A percentile compares a stretch with the other conserved stretches of the same genome.
Conservation (phyloP, 2,888 invertebrate genomes). For the Agrotis segetum region DNA sequence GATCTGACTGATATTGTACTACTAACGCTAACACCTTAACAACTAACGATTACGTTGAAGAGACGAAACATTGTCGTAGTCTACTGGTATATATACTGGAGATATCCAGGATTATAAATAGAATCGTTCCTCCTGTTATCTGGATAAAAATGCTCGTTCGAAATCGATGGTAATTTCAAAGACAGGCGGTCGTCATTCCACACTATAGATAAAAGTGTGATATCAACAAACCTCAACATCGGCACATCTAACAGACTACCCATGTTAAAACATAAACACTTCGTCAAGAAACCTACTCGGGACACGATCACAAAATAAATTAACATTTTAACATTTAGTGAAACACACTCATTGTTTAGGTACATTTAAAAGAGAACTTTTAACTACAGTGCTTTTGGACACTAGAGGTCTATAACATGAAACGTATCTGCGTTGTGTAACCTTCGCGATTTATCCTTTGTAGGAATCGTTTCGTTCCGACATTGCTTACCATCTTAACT, state of each 20-base stretch:
- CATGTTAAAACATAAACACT: slow-evolving; percentile 8
- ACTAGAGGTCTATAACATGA: slow-evolving; percentile 55
- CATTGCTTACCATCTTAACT: slow-evolving; percentile 3
- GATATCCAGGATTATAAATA: slow-evolving; percentile 2
- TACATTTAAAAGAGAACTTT: slow-evolving; percentile 18
- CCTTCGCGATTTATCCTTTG: slow-evolving; percentile 7
- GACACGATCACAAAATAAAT: slow-evolving; percentile 58
- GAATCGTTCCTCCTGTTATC: background rate
- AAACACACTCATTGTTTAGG: slow-evolving; percentile 24
- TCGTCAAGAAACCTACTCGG: slow-evolving; percentile 16
- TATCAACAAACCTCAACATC: slow-evolving; percentile 2
- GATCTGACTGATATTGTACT: slow-evolving; percentile 17
- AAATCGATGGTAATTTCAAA: slow-evolving; percentile 1
- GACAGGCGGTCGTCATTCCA: background rate
- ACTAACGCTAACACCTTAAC: slow-evolving; percentile 44
- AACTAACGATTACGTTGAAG: slow-evolving; percentile 34
- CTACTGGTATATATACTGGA: slow-evolving; percentile 6
- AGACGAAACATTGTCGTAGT: slow-evolving; percentile 23
- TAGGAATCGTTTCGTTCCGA: slow-evolving; percentile 7
- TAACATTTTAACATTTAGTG: slow-evolving; percentile 36
- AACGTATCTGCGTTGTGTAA: slow-evolving; percentile 1
- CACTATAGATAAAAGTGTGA: too few species aligned
- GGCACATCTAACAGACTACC: slow-evolving; percentile 13
- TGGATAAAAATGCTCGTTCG: background rate
- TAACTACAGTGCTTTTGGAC: slow-evolving; percentile 21